Percentiles rank a stretch among this genome's conserved stretches.
Evolutionary conservation across 2,797 vertebrate genomes (phyloP).

Genomic region (Crax fasciolata): DNA sequence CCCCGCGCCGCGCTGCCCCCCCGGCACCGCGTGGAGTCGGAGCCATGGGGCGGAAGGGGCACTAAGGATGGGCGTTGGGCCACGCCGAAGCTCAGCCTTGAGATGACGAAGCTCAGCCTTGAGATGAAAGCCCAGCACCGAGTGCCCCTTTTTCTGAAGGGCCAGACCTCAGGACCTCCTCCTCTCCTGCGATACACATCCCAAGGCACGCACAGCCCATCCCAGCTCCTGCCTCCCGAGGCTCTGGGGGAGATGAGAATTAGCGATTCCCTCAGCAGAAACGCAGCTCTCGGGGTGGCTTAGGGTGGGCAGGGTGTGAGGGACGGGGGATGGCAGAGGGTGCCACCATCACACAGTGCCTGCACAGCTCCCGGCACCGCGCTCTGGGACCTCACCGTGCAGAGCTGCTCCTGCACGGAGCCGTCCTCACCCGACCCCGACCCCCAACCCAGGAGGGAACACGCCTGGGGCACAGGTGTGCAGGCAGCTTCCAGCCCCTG

Average conservation of each 20-base stretch:
- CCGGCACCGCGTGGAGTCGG: no score
- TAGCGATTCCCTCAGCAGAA: background rate
- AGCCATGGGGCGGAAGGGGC: no score
- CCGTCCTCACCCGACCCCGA: constrained; percentile 53
- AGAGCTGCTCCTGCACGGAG: background rate
- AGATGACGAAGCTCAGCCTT: fast-evolving
- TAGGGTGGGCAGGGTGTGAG: no score
- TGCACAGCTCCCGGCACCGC: fast-evolving
- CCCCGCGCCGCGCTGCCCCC: background rate
- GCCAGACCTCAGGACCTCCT: background rate
- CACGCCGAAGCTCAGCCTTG: background rate
- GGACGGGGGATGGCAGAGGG: no score
- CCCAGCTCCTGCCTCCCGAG: background rate
- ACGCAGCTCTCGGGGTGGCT: background rate
- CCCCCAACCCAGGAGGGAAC: constrained; percentile 30
- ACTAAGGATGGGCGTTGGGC: background rate
- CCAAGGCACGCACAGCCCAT: background rate
- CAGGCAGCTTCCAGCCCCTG: background rate
- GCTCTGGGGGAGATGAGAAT: background rate
- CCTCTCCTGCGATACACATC: fast-evolving
- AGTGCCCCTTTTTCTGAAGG: background rate
- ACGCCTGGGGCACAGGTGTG: background rate
- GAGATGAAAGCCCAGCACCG: fast-evolving
- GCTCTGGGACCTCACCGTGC: background rate
- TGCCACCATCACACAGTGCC: no score